Base-by-base conservation (phyloP, 1,140 invertebrate species). In the Trichogramma pretiosum region DNA sequence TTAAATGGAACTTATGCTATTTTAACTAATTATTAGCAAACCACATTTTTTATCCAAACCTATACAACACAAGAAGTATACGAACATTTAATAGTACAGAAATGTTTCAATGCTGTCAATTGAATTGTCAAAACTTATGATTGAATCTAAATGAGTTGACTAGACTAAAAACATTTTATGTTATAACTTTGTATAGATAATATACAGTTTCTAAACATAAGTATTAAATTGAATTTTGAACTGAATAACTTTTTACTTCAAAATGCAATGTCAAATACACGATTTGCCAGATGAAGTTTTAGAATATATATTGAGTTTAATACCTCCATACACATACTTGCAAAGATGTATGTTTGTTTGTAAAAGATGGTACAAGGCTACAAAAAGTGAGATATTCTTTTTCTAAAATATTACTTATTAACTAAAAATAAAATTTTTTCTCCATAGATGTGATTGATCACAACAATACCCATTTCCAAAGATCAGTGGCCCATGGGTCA, bases 281-380 rank as follows among this genome's bases (percentile, higher is more conserved):
- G 78, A 81, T 63, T 73, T 96, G 48, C 92, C 93, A 8, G 88
- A 94, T 68, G 90, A 95, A 78, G 80, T 96, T 37, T 70, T 96
- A 43, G 92, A 95, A 67, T 92, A 90, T 64, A 93, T 96, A 62
- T 76, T 96, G 48, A 81, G 83, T 53, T 78, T 90, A 62, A 73
- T 96, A 55, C 87, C 90, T 48, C 91, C 91, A 14, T 96, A 96
- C 61, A 81, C 83, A 67, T 89, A 94, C 75, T 72, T 95, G 46
- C 81, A 89, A 66, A 77, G 83, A 60, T 91, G 89, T 64, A 85
- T 82, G 72, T 68, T 81, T 53, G 91, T 96, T 14, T 91, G 82
- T 53, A 88, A 83, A 70, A 77, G 84, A 67, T 95, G 90, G 90
- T 79, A 81, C 65, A 74, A 73, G 53, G 81, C 85, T 60, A 82